Evolutionary conservation across 2,888 invertebrate genomes (phyloP), one percentile per base, ranked within the genome.

Genomic region (Polyommatus iphigenia): DNA sequence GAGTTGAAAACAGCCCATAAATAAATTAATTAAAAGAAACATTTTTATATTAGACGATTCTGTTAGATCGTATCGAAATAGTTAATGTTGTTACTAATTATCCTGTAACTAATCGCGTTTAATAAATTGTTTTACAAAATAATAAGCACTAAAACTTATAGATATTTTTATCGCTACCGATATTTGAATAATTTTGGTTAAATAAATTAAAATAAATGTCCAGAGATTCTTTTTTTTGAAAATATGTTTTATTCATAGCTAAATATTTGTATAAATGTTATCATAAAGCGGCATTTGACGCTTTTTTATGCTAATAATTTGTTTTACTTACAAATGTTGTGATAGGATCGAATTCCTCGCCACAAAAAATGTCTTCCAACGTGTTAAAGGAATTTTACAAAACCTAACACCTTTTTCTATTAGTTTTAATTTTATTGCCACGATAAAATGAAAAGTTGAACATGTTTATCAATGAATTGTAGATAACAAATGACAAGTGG

Each of bases 11-110:
- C 20, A 73, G 24, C 73, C 46, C 73, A 73, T 73, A 77, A 77
- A 71, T 77, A 77, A 77, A 77, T 77, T 77, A 77, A 77, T 77
- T 77, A 77, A 54, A 54, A 50, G 71, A 77, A 77, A 77, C 77
- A 77, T 77, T 77, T 71, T 77, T 71, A 77, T 77, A 72, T 72
- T 72, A 54, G 71, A 36, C 72, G 71, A 72, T 72, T 36, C 57
- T 67, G 29, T 32, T 67, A 67, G 71, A 77, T 77, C 57, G 71
- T 77, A 54, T 72, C 57, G 20, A 32, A 54, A 71, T 77, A 54
- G 77, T 77, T 57, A 57, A 72, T 77, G 72, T 72, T 77, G 72
- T 72, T 54, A 77, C 77, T 77, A 72, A 77, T 77, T 77, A 77
- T 72, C 77, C 71, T 77, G 71, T 75, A 75, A 18, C 71, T 72